phyloP scores from a whole-genome alignment of 2,113 vertebrate species.

The Notothenia rossii region DNA sequence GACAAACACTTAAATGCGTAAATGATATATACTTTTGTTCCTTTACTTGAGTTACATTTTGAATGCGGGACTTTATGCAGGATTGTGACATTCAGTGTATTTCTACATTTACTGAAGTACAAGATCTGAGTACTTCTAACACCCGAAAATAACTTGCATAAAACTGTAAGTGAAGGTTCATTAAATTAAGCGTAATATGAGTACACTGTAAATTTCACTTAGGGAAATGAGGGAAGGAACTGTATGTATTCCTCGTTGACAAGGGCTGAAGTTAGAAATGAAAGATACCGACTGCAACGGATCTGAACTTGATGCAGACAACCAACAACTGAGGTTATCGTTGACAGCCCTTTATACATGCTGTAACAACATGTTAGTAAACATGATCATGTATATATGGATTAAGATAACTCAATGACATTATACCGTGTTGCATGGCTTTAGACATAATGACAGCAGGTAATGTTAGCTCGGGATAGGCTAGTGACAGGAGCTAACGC shows the following conservation, averaged over 20 bases:
- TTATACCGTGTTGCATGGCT: neutral
- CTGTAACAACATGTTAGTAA: neutral
- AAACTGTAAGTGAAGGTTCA: rapidly evolving
- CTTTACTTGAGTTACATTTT: no score
- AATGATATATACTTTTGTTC: no score
- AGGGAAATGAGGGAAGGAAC: neutral
- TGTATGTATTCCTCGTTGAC: slow-evolving; percentile 49
- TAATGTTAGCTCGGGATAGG: slow-evolving; percentile 42
- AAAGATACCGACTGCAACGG: slow-evolving; percentile 1
- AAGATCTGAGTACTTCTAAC: no score
- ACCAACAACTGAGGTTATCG: neutral
- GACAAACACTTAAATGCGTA: no score
- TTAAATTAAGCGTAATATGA: no score
- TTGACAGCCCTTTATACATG: neutral
- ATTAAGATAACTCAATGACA: rapidly evolving
- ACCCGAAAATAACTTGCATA: no score
- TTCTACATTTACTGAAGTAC: no score
- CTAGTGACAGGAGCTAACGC: slow-evolving; percentile 45
- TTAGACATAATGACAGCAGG: slow-evolving; percentile 42
- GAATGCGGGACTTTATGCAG: no score
- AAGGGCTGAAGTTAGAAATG: slow-evolving; percentile 36
- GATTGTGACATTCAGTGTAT: no score
- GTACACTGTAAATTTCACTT: rapidly evolving
- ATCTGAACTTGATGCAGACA: neutral
- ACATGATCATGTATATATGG: neutral